Evolutionary conservation across 1,140 invertebrate genomes (phyloP).

Genomic region (Ridgeia piscesae): DNA sequence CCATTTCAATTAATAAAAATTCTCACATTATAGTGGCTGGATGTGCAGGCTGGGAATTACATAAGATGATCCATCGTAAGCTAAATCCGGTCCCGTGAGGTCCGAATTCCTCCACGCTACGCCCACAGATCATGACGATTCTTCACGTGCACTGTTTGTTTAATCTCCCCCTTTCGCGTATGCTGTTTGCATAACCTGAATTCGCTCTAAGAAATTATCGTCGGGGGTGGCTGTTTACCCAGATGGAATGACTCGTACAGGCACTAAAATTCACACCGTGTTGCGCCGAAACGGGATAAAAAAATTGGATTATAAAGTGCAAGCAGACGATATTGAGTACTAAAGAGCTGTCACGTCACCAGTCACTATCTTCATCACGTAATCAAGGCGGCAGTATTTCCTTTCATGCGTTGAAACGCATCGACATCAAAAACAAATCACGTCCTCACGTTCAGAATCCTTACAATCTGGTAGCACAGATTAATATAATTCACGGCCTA

Average conservation of each 20-base stretch:
- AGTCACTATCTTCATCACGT: background rate
- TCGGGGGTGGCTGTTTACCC: background rate
- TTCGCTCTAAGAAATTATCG: background rate
- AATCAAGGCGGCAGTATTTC: background rate
- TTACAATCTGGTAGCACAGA: too few relatives aligned
- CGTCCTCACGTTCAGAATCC: background rate
- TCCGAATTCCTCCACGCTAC: background rate
- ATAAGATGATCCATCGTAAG: too few relatives aligned
- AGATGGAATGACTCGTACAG: background rate
- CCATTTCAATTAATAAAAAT: too few relatives aligned
- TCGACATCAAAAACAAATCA: background rate
- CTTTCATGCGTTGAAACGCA: background rate
- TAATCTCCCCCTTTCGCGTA: background rate
- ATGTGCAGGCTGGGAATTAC: too few relatives aligned
- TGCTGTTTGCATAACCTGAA: background rate
- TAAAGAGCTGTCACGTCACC: background rate
- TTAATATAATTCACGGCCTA: too few relatives aligned
- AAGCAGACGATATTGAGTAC: background rate
- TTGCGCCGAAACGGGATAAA: background rate
- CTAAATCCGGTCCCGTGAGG: too few relatives aligned
- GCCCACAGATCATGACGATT: too few relatives aligned
- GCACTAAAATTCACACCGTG: background rate
- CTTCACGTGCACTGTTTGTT: background rate
- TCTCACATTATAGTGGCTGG: too few relatives aligned
- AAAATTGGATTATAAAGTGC: background rate